These are phyloP conservation scores for Drosophila miranda DNA, from an alignment of 1,140 invertebrate species.

Conservation along the genomic window DNA sequence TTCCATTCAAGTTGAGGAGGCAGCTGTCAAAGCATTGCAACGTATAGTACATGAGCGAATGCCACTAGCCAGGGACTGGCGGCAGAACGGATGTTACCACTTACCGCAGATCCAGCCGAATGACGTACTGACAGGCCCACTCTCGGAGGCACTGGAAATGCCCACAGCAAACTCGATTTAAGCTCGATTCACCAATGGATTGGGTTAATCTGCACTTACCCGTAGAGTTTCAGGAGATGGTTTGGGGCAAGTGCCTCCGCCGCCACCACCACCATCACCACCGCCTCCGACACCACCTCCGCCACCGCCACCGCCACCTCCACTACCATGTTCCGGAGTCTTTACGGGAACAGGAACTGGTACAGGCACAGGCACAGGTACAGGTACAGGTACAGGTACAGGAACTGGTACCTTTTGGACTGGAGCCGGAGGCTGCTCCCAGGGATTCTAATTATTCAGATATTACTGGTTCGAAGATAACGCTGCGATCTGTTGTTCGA, in stretches of 20 bases:
- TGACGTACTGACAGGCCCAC: constrained; percentile 70
- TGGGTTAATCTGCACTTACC: constrained; percentile 41
- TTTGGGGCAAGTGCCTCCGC: constrained; percentile 39
- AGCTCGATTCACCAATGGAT: not conserved
- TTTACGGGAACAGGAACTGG: constrained; percentile 21
- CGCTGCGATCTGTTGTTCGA: not conserved
- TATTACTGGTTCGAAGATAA: not conserved
- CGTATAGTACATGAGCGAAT: constrained; percentile 20
- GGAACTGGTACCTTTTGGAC: constrained; percentile 31
- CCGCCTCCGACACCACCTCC: not conserved
- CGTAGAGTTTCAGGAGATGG: constrained; percentile 47
- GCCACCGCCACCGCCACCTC: constrained; percentile 2
- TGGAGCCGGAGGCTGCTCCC: constrained; percentile 12
- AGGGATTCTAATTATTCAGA: constrained; percentile 14
- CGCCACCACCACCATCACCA: not conserved
- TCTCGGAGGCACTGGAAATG: constrained; percentile 60
- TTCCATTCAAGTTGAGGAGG: constrained; percentile 66
- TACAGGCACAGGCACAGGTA: constrained; percentile 36
- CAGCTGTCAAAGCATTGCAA: constrained; percentile 54
- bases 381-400: constrained; percentile 37
- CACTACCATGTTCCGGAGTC: not conserved
- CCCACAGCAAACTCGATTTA: constrained; percentile 10
- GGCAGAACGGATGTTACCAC: constrained; percentile 22
- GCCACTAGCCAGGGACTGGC: constrained; percentile 3
- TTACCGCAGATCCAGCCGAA: constrained; percentile 74